Conservation (phyloP, 2,888 invertebrate genomes). For the Pteria penguin region DNA sequence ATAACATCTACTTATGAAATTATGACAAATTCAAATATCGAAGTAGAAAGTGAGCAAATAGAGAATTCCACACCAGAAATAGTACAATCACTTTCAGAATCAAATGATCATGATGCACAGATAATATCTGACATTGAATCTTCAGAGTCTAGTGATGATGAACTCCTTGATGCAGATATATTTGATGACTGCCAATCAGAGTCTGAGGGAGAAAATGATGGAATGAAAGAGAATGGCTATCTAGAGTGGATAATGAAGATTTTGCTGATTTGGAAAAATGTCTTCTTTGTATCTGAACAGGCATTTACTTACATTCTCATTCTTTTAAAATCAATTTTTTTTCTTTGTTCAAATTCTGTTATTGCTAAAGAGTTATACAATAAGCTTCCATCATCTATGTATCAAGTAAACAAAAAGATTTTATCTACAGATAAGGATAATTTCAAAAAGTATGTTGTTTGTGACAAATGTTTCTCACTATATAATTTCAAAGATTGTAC, state of each 20-base stretch:
- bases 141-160: constrained; percentile 6
- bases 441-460: constrained; percentile 5
- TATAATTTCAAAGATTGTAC: constrained; percentile 11
- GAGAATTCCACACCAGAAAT: background rate
- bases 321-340: constrained; percentile 13
- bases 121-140: background rate
- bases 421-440: background rate
- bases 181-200: background rate
- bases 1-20: too few species aligned
- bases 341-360: constrained; percentile 5
- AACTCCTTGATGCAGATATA: constrained; percentile 3
- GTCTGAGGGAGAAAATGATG: constrained; percentile 1
- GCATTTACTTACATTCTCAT: constrained; percentile 8
- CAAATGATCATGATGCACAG: background rate
- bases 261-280: background rate
- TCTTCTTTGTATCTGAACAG: constrained; percentile 8
- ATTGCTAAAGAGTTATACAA: constrained; percentile 15
- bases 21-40: too few species aligned
- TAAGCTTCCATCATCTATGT: constrained; percentile 4
- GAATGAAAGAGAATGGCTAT: background rate
- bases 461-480: constrained; percentile 12
- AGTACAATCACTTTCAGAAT: background rate
- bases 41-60: too few species aligned
- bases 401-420: constrained; percentile 8
- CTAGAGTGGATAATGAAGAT: constrained; percentile 6